Evolutionary conservation across 1,140 invertebrate species (phyloP), one percentile per base, ranked within the genome.

Genomic region (Dryas iulia): DNA sequence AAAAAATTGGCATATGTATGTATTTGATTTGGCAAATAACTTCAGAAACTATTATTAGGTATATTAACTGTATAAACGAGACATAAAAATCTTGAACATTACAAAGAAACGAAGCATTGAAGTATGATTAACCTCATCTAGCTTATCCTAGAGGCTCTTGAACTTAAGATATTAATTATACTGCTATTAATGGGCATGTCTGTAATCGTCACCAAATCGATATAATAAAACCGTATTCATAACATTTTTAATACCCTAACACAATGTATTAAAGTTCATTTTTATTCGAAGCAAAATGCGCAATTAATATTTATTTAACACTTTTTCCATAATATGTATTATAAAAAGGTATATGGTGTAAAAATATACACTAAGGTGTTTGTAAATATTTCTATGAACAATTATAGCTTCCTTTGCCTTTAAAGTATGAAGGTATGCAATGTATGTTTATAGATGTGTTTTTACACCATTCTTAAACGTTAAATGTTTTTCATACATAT

Each of bases 91-190:
- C 81, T 82, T 77, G 65, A 80, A 74, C 77, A 74, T 80, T 82
- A 82, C 82, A 76, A 74, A 84, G 81, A 77, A 79, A 72, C 76
- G 78, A 73, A 72, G 76, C 74, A 72, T 67, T 82, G 72, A 81
- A 86, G 73, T 84, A 82, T 87, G 79, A 86, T 86, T 82, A 84
- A 74, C 67, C 64, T 63, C 56, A 75, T 73, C 75, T 47, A 14
- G 39, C 39, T 71, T 68, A 81, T 63, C 73, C 82, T 82, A 77
- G 79, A 61, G 82, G 74, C 83, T 73, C n/a, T 82, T 84, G 85
- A 86, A 81, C 82, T 64, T 72, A 21, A 72, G 79, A 74, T 78
- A 81, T 83, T 87, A 83, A 83, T 86, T 78, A 83, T 72, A 54
- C 77, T 63, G 59, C 62, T 68, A 52, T 35, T 10, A 25, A 66